A percentile compares a stretch with the other conserved stretches of the same genome.
phyloP scores from a whole-genome alignment of 2,888 invertebrate genomes.

The Crematogaster levior region DNA sequence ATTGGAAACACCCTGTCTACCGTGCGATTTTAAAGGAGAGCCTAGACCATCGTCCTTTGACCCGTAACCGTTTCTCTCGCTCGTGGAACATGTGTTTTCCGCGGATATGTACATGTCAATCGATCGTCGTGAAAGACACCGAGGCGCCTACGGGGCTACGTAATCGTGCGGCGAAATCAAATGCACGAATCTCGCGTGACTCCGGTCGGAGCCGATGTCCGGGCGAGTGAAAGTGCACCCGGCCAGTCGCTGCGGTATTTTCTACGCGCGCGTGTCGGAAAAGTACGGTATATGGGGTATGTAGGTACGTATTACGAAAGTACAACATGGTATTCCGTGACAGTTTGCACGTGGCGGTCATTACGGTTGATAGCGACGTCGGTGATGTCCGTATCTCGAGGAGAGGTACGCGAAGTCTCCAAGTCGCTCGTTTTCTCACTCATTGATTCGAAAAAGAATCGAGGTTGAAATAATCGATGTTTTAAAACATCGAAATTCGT shows the following conservation, averaged over 20 bases:
- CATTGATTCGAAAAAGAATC: too few species aligned
- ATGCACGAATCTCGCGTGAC: slow-evolving; percentile 73
- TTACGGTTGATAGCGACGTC: slow-evolving; percentile 12
- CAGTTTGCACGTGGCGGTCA: neutral
- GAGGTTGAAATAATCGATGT: too few species aligned
- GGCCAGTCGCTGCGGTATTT: slow-evolving; percentile 42
- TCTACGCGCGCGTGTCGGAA: slow-evolving; percentile 13
- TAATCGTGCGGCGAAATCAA: slow-evolving; percentile 64
- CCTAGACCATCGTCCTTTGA: neutral
- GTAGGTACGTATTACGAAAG: neutral
- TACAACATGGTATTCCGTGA: neutral
- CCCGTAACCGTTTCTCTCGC: slow-evolving; percentile 12
- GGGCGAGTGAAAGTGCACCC: slow-evolving; percentile 58
- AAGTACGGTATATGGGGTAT: neutral
- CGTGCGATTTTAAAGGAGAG: neutral
- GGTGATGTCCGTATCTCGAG: slow-evolving; percentile 15
- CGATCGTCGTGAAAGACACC: slow-evolving; percentile 74
- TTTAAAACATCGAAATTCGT: too few species aligned
- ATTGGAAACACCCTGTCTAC: neutral
- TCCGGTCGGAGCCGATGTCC: slow-evolving; percentile 43
- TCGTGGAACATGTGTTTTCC: slow-evolving; percentile 50
- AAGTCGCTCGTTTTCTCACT: neutral
- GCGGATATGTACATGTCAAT: slow-evolving; percentile 46
- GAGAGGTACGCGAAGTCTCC: neutral
- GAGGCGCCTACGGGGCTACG: slow-evolving; percentile 73